A percentile compares a stretch with the other conserved stretches of the same genome.
phyloP scores from a whole-genome alignment of 1,140 invertebrate genomes.

The Lepidotrigona ventralis region DNA sequence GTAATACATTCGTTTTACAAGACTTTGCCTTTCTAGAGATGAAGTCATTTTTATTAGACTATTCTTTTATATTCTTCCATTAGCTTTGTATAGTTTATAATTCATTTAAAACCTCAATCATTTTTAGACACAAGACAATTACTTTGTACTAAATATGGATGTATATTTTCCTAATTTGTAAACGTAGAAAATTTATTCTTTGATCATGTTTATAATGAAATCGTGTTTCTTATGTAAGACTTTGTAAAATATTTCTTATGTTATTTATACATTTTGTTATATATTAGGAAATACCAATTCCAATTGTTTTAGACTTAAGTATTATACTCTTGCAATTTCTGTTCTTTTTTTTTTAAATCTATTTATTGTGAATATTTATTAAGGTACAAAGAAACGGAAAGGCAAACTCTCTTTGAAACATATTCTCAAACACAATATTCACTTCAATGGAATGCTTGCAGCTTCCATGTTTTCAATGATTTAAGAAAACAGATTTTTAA shows the following conservation, averaged over 20 bases:
- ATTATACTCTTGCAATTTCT: constrained; percentile 28
- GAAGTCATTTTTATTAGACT: constrained; percentile 36
- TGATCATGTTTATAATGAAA: constrained; percentile 26
- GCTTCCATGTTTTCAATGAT: constrained; percentile 54
- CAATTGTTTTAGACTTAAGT: constrained; percentile 46
- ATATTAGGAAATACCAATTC: constrained; percentile 29
- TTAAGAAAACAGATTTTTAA: constrained; percentile 38
- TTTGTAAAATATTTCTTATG: constrained; percentile 39
- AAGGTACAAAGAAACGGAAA: constrained; percentile 44
- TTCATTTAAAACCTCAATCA: constrained; percentile 7
- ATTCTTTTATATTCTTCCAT: constrained; percentile 4
- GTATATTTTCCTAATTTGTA: constrained; percentile 28
- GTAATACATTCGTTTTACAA: constrained; percentile 55
- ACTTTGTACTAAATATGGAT: constrained; percentile 7
- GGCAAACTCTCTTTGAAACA: constrained; percentile 55
- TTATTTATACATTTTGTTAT: constrained; percentile 48
- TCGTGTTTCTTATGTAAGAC: constrained; percentile 18
- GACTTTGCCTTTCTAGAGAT: constrained; percentile 63
- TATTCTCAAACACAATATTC: constrained; percentile 41
- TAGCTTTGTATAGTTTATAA: constrained; percentile 35
- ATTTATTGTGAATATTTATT: constrained; percentile 25
- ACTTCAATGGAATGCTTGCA: constrained; percentile 47
- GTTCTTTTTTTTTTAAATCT: neutral
- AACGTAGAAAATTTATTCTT: constrained; percentile 17
- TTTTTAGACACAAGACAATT: neutral